Conservation (phyloP, 2,888 invertebrate species). For the Drosophila leonis region DNA sequence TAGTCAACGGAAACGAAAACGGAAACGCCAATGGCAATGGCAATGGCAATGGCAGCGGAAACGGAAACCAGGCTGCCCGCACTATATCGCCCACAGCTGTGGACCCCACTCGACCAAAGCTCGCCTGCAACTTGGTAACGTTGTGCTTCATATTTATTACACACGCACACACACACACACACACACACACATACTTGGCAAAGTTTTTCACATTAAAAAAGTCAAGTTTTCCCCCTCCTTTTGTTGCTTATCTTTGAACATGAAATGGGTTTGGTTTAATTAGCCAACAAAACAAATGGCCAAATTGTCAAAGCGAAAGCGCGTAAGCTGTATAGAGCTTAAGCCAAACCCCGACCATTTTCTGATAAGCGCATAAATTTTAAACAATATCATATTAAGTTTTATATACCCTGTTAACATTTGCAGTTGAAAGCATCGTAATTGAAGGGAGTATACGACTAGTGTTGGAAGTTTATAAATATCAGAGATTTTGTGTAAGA, state of each 20-base stretch:
- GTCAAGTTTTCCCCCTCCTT: conserved; percentile 48
- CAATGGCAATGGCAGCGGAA: conserved; percentile 45
- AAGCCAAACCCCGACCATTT: conserved; percentile 29
- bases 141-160: conserved; percentile 71
- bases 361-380: conserved; percentile 56
- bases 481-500: too few species aligned
- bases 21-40: conserved; percentile 41
- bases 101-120: conserved; percentile 24
- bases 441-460: not conserved
- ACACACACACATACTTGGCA: conserved; percentile 2
- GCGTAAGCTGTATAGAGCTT: conserved; percentile 11
- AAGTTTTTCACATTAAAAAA: conserved; percentile 72
- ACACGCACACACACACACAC: conserved; percentile 35
- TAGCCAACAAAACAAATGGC: conserved; percentile 71
- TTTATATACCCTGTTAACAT: conserved; percentile 24
- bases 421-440: too few species aligned
- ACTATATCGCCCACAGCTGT: conserved; percentile 31
- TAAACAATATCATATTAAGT: conserved; percentile 35
- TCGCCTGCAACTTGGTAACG: conserved; percentile 58
- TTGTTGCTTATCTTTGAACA: conserved; percentile 64
- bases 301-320: conserved; percentile 43
- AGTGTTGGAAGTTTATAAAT: too few species aligned
- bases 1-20: conserved; percentile 60
- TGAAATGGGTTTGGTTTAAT: conserved; percentile 80
- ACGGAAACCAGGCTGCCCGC: conserved; percentile 60